Evolutionary conservation across 2,113 vertebrate species (phyloP).

Genomic region (Leptocoma aspasia): DNA sequence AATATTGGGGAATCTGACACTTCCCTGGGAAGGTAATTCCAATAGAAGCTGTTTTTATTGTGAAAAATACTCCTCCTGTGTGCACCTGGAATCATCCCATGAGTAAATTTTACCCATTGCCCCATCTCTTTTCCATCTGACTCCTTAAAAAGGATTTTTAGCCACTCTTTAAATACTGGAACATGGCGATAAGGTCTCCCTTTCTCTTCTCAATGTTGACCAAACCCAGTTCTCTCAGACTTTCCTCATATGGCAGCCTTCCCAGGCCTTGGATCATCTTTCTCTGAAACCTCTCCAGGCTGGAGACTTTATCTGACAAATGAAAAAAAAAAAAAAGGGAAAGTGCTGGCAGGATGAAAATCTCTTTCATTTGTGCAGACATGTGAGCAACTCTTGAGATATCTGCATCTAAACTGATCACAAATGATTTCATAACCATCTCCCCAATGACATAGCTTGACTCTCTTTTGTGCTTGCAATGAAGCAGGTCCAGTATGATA

Average conservation of each 20-base stretch:
- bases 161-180: neutral
- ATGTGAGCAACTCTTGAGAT: neutral
- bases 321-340: neutral
- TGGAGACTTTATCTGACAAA: neutral
- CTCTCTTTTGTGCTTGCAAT: accelerated
- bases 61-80: neutral
- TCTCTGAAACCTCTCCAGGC: neutral
- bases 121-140: neutral
- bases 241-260: neutral
- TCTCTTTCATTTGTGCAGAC: neutral
- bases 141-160: neutral
- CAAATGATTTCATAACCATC: neutral
- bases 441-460: neutral
- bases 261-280: neutral
- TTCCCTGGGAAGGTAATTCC: neutral
- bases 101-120: neutral
- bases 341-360: neutral
- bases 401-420: neutral
- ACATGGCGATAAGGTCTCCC: neutral
- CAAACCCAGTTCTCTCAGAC: neutral
- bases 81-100: neutral
- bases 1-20: neutral
- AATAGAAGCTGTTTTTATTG: neutral
- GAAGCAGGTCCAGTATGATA: neutral
- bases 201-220: neutral